A percentile compares a stretch with the other conserved stretches of the same genome.
Evolutionary conservation across 1,140 invertebrate genomes (phyloP).

Genomic region (Drosophila jambulina): DNA sequence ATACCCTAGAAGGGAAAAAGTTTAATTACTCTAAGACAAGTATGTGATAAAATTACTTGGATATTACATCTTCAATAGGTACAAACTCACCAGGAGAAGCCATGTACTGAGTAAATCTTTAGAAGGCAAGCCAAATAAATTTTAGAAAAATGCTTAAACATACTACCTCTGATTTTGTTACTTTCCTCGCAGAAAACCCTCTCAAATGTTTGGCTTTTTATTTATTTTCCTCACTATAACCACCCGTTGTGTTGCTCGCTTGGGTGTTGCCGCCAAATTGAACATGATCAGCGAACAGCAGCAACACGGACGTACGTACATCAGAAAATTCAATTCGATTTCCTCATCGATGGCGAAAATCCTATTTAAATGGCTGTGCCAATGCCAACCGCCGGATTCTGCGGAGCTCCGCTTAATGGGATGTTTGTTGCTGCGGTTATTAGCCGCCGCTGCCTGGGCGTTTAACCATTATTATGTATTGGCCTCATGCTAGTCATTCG

Average conservation of each 20-base stretch:
- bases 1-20: conserved; percentile 1
- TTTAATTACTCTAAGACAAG: no score
- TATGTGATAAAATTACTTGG: no score
- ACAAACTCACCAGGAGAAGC: no score
- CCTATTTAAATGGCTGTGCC: conserved; percentile 64
- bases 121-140: neutral
- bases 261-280: conserved; percentile 37
- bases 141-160: no score
- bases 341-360: conserved; percentile 59
- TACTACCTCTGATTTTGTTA: no score
- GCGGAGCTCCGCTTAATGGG: conserved; percentile 48
- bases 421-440: conserved; percentile 51
- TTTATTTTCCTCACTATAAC: conserved; percentile 11
- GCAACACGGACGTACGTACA: conserved; percentile 28
- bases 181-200: neutral
- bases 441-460: conserved; percentile 59
- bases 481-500: conserved; percentile 68
- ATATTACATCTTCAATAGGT: neutral
- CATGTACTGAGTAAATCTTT: neutral
- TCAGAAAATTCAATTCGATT: conserved; percentile 63
- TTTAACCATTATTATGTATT: conserved; percentile 76
- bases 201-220: neutral
- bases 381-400: conserved; percentile 48
- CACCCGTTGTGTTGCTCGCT: neutral
- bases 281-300: conserved; percentile 30